phyloP scores from a whole-genome alignment of 2,113 vertebrate species.

The Coregonus clupeaformis region DNA sequence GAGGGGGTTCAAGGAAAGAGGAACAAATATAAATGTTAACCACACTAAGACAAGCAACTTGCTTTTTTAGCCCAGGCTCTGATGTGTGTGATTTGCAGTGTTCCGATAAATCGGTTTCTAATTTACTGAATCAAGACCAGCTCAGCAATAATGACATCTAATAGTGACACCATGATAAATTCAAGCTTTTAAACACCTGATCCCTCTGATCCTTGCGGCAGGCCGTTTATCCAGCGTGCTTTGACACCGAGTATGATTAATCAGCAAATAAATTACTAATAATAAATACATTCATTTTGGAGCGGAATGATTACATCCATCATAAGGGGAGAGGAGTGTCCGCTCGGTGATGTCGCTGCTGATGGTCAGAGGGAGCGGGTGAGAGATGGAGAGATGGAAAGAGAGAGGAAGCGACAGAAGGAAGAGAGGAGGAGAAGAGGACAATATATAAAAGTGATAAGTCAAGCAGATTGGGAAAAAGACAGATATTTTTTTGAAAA shows the following conservation, averaged over 20 bases:
- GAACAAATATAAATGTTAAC: conserved; percentile 18
- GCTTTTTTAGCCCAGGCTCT: background rate
- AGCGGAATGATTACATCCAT: conserved; percentile 63
- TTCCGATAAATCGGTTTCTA: conserved; percentile 57
- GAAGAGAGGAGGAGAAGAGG: background rate
- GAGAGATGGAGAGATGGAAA: background rate
- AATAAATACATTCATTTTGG: conserved; percentile 70
- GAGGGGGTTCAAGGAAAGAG: background rate
- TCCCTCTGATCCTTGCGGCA: conserved; percentile 53
- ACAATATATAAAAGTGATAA: too few relatives aligned
- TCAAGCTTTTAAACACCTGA: conserved; percentile 68
- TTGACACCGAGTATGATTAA: conserved; percentile 66
- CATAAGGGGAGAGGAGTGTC: conserved; percentile 47
- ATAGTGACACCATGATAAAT: conserved; percentile 70
- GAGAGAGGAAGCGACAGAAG: background rate
- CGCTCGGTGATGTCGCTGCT: conserved; percentile 32
- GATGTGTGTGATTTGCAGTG: conserved; percentile 30
- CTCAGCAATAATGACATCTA: conserved; percentile 66
- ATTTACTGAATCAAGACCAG: conserved; percentile 59
- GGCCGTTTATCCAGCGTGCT: conserved; percentile 47
- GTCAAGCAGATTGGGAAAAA: background rate
- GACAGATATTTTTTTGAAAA: background rate
- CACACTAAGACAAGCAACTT: background rate
- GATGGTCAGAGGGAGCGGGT: conserved; percentile 6
- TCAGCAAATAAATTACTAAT: conserved; percentile 69